Base-by-base conservation (phyloP, 2,113 vertebrate genomes). In the Toxotes jaculatrix region DNA sequence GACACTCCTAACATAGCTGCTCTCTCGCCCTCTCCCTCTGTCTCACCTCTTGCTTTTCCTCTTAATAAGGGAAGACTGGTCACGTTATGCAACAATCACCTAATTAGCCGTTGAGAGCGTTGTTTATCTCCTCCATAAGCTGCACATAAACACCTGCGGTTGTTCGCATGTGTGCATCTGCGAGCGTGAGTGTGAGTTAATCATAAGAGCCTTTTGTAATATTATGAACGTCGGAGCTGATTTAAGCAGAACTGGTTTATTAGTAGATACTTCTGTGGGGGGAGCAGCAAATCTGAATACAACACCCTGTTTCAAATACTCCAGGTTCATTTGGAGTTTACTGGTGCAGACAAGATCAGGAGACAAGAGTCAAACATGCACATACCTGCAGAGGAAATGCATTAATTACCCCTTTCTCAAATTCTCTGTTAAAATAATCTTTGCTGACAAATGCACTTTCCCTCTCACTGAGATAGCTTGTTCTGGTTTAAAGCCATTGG, bases 261-360 rank as follows among this genome's bases (percentile, higher is more conserved):
- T 21, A n/a, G 11, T 53, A 16, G 47, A n/a, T 53, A 71, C 63
- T 72, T 78, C 27, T 32, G 23, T 9, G 17, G 16, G 65, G 12
- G 38, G 38, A 10, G n/a, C 21, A 38, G 23, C 27, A 49, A 27
- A 36, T 68, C 65, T 57, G 73, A 69, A 31, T 59, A n/a, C 60
- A 56, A 38, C 47, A 21, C 7, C 36, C 27, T 3, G 4, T 72
- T 73, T 31, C 62, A 34, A 55, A 61, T 47, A 27, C 38, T 19
- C 11, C 17, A 23, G 68, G 87, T 87, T 93, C 79, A 85, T 61
- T 27, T 67, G 11, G 36, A 87, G 84, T 88, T 91, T 62, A 83
- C 5, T 62, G 16, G 10, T 3, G 14, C 40, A 31, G 60, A 72
- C 16, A 11, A 17, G 13, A 75, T 80, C 60, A 76, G 49, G 55